Evolutionary conservation across 2,797 vertebrate genomes (phyloP).

Genomic region (Sebastolobus alascanus): DNA sequence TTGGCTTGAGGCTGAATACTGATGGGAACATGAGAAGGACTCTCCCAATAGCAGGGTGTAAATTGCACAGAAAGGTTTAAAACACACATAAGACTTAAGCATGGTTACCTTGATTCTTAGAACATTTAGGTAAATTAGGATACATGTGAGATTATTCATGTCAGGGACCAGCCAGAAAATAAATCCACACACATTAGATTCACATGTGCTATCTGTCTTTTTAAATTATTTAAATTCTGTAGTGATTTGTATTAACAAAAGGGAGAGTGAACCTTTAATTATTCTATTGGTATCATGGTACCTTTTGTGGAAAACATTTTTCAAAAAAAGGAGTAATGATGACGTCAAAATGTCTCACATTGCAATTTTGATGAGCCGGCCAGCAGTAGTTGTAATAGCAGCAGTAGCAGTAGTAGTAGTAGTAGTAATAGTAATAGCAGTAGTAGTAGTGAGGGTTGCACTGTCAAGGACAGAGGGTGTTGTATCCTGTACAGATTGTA

Average conservation of each 20-base stretch:
- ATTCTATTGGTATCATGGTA: not conserved
- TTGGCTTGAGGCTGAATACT: constrained; percentile 30
- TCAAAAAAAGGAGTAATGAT: not conserved
- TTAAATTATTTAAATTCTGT: not conserved
- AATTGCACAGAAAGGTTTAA: not conserved
- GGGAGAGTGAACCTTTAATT: not conserved
- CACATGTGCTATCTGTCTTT: not conserved
- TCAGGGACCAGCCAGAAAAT: not conserved
- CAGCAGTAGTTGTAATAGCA: not conserved
- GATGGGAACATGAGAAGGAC: not conserved
- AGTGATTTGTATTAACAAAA: not conserved
- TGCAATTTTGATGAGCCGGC: not conserved
- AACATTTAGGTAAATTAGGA: not conserved
- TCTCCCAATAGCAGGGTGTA: not conserved
- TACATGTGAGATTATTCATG: not conserved
- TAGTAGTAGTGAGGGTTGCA: too few relatives aligned
- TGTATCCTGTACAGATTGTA: too few relatives aligned
- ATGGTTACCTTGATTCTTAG: not conserved
- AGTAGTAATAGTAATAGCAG: not conserved
- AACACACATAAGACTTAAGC: not conserved
- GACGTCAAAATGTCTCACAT: not conserved
- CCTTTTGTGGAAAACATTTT: not conserved
- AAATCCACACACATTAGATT: not conserved
- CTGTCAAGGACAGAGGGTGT: too few relatives aligned
- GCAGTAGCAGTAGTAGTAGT: too few relatives aligned